phyloP scores from a whole-genome alignment of 2,113 vertebrate genomes.

The Elaphurus davidianus region DNA sequence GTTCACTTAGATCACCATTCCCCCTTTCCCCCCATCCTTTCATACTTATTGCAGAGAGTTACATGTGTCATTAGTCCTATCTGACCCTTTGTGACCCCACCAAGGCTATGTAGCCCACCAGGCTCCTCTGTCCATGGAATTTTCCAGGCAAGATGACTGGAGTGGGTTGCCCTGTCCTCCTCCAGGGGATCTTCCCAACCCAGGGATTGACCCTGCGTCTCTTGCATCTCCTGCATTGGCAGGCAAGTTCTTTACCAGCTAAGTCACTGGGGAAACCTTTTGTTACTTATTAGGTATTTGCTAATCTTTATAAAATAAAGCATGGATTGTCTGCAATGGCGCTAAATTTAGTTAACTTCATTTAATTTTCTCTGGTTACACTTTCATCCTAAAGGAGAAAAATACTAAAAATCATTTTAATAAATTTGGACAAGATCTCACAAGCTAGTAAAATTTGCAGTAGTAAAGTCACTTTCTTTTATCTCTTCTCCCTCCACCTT shows the following conservation, averaged over 20 bases:
- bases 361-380: slow-evolving; percentile 21
- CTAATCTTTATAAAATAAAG: not conserved
- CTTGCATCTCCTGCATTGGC: not conserved
- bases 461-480: not conserved
- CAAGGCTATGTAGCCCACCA: not conserved
- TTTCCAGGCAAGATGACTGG: not conserved
- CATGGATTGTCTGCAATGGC: not conserved
- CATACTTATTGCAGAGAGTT: not conserved
- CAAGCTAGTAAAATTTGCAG: not conserved
- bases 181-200: too few species aligned
- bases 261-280: not conserved
- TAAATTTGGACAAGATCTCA: not conserved
- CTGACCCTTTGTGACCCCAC: not conserved
- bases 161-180: not conserved
- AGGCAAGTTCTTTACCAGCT: not conserved
- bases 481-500: not conserved
- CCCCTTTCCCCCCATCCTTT: not conserved
- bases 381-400: not conserved
- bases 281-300: not conserved
- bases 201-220: too few species aligned
- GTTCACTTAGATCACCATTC: not conserved
- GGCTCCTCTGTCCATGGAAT: not conserved
- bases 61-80: not conserved
- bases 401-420: not conserved
- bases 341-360: not conserved